A percentile compares a stretch with the other conserved stretches of the same genome.
Conservation (phyloP, 64 coral and sea anemone genomes). For the Montipora efflorescens region DNA sequence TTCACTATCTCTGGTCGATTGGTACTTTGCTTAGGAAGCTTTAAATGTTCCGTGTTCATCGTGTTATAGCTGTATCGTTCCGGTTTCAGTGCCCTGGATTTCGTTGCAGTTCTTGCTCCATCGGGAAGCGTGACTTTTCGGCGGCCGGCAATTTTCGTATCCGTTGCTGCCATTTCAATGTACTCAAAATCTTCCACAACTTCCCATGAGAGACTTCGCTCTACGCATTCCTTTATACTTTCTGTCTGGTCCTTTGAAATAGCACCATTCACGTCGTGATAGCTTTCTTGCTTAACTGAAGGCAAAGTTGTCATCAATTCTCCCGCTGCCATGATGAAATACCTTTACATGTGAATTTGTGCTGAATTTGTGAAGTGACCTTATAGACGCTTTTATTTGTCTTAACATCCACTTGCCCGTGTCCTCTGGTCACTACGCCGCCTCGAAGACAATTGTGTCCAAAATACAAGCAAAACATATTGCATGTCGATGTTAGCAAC, state of each 20-base stretch:
- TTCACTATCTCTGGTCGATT: background rate
- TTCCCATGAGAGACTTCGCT: background rate
- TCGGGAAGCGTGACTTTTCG: background rate
- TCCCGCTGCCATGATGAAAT: slow-evolving; percentile 22
- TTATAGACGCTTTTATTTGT: background rate
- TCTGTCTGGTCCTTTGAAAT: background rate
- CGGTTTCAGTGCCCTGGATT: background rate
- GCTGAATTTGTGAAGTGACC: too few species aligned
- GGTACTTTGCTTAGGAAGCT: slow-evolving; percentile 1
- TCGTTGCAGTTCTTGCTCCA: background rate
- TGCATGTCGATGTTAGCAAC: slow-evolving; percentile 11
- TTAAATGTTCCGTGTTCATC: background rate
- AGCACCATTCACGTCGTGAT: background rate
- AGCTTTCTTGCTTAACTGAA: background rate
- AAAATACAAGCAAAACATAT: background rate
- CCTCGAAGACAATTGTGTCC: background rate
- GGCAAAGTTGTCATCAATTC: slow-evolving; percentile 12
- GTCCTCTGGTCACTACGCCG: background rate
- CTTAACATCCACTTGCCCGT: background rate
- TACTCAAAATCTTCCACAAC: background rate
- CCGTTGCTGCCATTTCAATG: background rate
- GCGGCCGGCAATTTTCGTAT: background rate
- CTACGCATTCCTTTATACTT: background rate
- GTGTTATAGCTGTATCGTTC: background rate
- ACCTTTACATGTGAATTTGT: background rate